Conservation (phyloP, 2,797 vertebrate species). For the Danio aesculapii region DNA sequence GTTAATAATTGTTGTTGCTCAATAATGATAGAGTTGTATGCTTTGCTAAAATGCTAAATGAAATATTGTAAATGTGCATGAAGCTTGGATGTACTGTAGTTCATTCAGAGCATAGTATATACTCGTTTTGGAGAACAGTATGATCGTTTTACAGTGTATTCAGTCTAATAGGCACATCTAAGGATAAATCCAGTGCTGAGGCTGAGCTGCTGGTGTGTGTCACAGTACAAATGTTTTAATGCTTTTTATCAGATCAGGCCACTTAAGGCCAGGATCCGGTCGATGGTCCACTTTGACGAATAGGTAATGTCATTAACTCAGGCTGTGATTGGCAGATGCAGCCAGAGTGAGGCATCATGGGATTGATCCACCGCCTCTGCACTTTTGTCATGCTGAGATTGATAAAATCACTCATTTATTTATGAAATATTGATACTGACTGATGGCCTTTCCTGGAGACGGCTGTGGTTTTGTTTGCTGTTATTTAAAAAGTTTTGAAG, state of each 20-base stretch:
- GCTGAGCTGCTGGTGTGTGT: constrained; percentile 74
- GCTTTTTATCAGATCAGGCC: constrained; percentile 81
- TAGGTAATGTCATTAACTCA: constrained; percentile 79
- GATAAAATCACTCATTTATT: constrained; percentile 76
- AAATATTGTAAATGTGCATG: too few species aligned
- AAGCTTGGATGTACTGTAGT: too few species aligned
- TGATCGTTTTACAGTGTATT: background rate
- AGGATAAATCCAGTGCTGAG: constrained; percentile 39
- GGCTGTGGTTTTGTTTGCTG: constrained; percentile 13
- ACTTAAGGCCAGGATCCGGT: constrained; percentile 75
- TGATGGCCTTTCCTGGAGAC: constrained; percentile 68
- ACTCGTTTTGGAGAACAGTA: background rate
- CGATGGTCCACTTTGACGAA: constrained; percentile 77
- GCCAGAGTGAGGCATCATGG: constrained; percentile 64
- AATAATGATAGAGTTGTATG: background rate
- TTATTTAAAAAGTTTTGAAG: constrained; percentile 16
- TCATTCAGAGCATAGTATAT: background rate
- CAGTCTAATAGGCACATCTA: background rate
- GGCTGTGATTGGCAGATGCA: constrained; percentile 72
- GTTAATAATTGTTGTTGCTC: background rate
- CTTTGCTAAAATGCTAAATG: too few species aligned
- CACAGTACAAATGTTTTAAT: constrained; percentile 83
- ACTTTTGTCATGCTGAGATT: constrained; percentile 66
- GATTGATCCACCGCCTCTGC: constrained; percentile 74
- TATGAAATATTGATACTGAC: constrained; percentile 86